Conservation (phyloP, 2,888 invertebrate species). For the Eretmocerus hayati region DNA sequence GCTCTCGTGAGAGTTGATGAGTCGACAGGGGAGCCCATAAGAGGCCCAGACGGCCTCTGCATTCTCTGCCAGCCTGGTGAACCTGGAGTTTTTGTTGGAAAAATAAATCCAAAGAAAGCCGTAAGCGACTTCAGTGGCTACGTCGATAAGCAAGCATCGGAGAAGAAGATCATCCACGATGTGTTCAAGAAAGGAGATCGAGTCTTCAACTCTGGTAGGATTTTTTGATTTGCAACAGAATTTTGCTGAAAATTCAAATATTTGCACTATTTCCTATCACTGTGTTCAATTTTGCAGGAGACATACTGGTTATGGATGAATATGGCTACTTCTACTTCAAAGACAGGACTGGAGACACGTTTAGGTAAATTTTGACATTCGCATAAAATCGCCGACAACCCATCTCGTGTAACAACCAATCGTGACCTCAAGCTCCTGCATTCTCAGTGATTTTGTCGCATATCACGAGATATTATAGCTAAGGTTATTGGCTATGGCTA, state of each 20-base stretch:
- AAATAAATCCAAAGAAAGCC: constrained; percentile 54
- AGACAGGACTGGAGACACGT: constrained; percentile 82
- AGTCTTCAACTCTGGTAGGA: constrained; percentile 72
- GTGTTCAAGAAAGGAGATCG: constrained; percentile 82
- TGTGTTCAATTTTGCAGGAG: constrained; percentile 50
- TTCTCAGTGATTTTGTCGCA: no score
- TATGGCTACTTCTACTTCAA: constrained; percentile 90
- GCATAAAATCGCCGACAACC: no score
- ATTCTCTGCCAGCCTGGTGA: constrained; percentile 73
- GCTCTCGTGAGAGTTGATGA: constrained; percentile 60
- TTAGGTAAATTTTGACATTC: constrained; percentile 46
- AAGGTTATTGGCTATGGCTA: no score
- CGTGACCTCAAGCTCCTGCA: no score
- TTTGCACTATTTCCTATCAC: neutral
- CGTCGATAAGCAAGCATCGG: constrained; percentile 65
- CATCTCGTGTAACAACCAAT: no score
- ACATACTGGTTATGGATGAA: constrained; percentile 84
- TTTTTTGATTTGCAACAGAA: neutral
- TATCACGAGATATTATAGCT: no score
- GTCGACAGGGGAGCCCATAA: constrained; percentile 56
- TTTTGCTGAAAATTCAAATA: neutral
- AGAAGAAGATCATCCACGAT: constrained; percentile 74
- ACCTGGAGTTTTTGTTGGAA: constrained; percentile 78
- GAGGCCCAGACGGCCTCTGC: constrained; percentile 61
- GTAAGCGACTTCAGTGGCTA: constrained; percentile 66